Percentiles rank a stretch among this genome's conserved stretches.
These are phyloP conservation scores for Eulemur mongoz DNA, from an alignment of 2,797 vertebrate species.

Conservation along the genomic window DNA sequence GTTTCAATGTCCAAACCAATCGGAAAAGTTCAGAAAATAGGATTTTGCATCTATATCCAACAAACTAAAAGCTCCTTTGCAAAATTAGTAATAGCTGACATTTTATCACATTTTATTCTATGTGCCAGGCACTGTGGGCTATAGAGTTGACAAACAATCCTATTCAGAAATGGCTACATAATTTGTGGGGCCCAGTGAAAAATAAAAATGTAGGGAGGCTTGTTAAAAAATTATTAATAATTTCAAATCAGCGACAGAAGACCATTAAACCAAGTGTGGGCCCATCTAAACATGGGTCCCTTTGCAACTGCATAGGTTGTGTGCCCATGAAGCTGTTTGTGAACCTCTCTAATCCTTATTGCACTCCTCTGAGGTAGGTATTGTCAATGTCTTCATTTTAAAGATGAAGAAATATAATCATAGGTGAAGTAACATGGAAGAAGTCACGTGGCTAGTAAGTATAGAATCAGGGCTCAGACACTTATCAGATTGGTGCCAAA, in stretches of 20 bases:
- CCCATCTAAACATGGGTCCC: neutral
- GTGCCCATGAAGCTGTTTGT: neutral
- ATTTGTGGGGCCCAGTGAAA: neutral
- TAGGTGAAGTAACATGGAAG: neutral
- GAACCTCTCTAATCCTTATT: neutral
- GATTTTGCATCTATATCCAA: neutral
- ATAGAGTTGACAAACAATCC: neutral
- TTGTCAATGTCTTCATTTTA: neutral
- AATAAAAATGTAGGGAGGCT: neutral
- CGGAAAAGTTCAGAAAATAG: neutral
- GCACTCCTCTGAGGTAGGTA: neutral
- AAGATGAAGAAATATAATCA: neutral
- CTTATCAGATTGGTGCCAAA: neutral
- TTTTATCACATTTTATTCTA: neutral
- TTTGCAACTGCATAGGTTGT: neutral
- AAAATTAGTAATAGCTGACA: neutral
- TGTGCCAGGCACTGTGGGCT: neutral
- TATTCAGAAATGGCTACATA: neutral
- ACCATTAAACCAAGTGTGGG: neutral
- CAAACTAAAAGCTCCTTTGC: neutral
- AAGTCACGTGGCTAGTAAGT: neutral
- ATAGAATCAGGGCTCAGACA: neutral
- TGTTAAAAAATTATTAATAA: slow-evolving; percentile 4
- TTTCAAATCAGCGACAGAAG: neutral
- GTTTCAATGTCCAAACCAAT: neutral